Base-by-base conservation (phyloP, 2,888 invertebrate genomes). In the Campaea margaritaria region DNA sequence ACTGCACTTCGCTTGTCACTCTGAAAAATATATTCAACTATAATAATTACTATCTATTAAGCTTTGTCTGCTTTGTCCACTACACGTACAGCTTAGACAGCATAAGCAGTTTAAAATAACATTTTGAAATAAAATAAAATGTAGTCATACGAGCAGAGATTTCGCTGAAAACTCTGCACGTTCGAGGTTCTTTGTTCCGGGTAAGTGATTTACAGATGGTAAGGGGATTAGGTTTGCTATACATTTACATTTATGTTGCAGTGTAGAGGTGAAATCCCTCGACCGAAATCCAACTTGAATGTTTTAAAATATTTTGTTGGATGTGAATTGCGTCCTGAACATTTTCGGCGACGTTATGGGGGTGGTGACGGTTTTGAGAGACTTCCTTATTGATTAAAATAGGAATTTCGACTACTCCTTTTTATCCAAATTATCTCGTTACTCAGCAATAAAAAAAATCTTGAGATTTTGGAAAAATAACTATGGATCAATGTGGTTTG, bases 171-270 rank as follows among this genome's bases (percentile, higher is more conserved):
- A 67, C 62, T 69, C 47, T 64, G 65, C 58, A 63, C 63, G 64
- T 67, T 63, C 60, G 65, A 68, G 62, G 62, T 65, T 69, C 69
- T 71, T 69, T 71, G 71, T 68, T 69, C 68, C 65, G 64, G 59
- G 64, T 64, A 71, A 71, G 71, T 71, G 71, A 71, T 71, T 71
- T 71, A 69, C 68, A 69, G 67, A 71, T 67, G 71, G 65, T 69
- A 62, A 70, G 66, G 66, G 66, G 65, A 70, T 70, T 68, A 70
- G 62, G 57, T 62, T 50, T 55, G 51, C 65, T 65, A 62, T 70
- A 65, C 55, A 65, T 67, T 67, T 65, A 67, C 61, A 65, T 69
- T 64, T 69, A 64, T 63, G 51, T 61, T 61, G 51, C 60, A 48
- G 48, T 56, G 55, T 56, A 48, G 54, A 59, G 42, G 55, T 61